These are phyloP conservation scores for Cataglyphis altisquamis DNA, from an alignment of 2,888 invertebrate genomes.

Conservation along the genomic window DNA sequence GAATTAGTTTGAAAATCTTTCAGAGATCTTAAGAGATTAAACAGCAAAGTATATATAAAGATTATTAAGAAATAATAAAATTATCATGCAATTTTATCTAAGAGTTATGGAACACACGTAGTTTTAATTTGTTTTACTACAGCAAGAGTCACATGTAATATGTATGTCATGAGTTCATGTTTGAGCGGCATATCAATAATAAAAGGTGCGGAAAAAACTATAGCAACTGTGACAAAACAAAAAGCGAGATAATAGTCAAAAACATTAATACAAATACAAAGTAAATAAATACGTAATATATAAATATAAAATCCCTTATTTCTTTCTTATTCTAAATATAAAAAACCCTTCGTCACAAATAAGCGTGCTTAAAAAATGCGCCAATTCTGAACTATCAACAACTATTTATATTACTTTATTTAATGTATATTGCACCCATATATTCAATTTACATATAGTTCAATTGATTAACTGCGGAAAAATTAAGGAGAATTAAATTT, in stretches of 20 bases:
- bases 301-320: conserved; percentile 46
- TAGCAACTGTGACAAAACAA: conserved; percentile 79
- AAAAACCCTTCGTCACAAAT: conserved; percentile 40
- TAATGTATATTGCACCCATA: background rate
- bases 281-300: background rate
- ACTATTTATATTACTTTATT: conserved; percentile 5
- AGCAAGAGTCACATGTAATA: conserved; percentile 42
- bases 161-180: conserved; percentile 27
- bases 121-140: conserved; percentile 56
- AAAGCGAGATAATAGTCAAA: conserved; percentile 77
- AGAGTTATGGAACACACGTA: conserved; percentile 74
- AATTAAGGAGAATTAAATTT: background rate
- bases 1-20: background rate
- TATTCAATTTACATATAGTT: background rate
- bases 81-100: conserved; percentile 24
- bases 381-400: conserved; percentile 14
- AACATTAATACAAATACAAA: conserved; percentile 69
- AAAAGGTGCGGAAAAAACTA: conserved; percentile 73
- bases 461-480: background rate
- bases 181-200: conserved; percentile 66
- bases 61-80: background rate
- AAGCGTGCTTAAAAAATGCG: conserved; percentile 68
- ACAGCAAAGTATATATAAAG: background rate
- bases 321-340: background rate
- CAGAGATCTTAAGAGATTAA: background rate